A percentile compares a stretch with the other conserved stretches of the same genome.
Conservation (phyloP, 2,113 vertebrate genomes). For the Phalacrocorax aristotelis region DNA sequence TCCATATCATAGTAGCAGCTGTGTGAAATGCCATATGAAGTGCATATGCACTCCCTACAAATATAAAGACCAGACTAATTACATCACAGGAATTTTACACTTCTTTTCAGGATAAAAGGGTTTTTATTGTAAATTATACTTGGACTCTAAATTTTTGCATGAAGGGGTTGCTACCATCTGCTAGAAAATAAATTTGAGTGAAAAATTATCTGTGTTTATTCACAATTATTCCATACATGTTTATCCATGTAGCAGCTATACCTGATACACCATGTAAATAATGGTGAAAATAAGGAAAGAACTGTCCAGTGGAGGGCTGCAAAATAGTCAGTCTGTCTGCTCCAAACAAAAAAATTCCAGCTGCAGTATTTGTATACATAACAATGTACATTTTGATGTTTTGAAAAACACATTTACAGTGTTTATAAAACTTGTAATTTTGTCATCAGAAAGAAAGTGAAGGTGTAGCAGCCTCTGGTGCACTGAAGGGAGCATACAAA, state of each 20-base stretch:
- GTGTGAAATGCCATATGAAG: fast-evolving
- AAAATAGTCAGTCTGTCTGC: not conserved
- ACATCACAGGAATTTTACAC: not conserved
- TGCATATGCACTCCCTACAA: not conserved
- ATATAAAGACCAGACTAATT: not conserved
- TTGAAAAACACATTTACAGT: not conserved
- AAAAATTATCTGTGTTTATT: not conserved
- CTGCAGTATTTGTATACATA: not conserved
- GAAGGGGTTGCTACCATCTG: not conserved
- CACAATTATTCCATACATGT: not conserved
- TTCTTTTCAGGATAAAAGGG: not conserved
- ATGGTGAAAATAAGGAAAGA: not conserved
- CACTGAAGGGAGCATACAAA: not conserved
- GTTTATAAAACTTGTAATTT: not conserved
- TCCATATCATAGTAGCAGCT: not conserved
- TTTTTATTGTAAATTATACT: not conserved
- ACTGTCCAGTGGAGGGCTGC: not conserved
- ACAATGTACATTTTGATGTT: not conserved
- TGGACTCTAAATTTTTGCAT: not conserved
- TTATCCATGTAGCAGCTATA: not conserved
- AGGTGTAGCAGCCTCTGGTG: not conserved
- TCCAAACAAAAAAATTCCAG: not conserved
- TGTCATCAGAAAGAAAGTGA: not conserved
- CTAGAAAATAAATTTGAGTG: not conserved
- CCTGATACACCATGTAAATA: not conserved